Conservation (phyloP, 64 coral and sea anemone genomes). For the Porites australiensis region DNA sequence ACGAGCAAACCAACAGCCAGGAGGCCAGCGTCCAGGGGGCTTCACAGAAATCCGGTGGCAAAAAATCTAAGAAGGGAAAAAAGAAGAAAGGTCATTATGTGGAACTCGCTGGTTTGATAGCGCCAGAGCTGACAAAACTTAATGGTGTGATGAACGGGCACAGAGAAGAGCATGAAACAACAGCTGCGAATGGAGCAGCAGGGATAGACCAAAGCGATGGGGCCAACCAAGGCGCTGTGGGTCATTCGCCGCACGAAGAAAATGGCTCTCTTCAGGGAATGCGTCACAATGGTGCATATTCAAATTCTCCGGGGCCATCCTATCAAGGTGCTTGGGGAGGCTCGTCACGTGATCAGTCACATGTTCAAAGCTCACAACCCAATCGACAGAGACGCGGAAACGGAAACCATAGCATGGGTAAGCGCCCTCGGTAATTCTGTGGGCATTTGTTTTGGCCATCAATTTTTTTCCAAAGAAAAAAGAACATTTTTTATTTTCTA, state of each 20-base stretch:
- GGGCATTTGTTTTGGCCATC: too few relatives aligned
- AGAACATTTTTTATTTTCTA: too few relatives aligned
- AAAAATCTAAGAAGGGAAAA: slow-evolving; percentile 19
- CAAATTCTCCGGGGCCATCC: not conserved
- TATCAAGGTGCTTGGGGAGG: not conserved
- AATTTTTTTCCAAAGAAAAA: too few relatives aligned
- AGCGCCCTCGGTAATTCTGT: not conserved
- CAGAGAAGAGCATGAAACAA: not conserved
- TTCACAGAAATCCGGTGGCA: not conserved
- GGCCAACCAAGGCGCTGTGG: not conserved
- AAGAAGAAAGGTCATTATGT: slow-evolving; percentile 30
- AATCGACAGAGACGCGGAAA: not conserved
- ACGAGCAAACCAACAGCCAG: not conserved
- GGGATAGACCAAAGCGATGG: too few relatives aligned
- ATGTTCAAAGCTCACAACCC: not conserved
- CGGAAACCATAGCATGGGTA: not conserved
- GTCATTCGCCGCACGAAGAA: not conserved
- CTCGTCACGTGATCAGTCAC: not conserved
- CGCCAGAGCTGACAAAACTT: slow-evolving; percentile 34
- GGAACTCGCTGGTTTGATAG: slow-evolving; percentile 47
- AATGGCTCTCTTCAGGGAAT: not conserved
- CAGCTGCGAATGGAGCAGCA: not conserved
- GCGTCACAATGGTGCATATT: not conserved
- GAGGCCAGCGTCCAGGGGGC: not conserved
- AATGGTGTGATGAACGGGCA: slow-evolving; percentile 36